Conservation (phyloP, 2,888 invertebrate species). For the Chironomus tentans region DNA sequence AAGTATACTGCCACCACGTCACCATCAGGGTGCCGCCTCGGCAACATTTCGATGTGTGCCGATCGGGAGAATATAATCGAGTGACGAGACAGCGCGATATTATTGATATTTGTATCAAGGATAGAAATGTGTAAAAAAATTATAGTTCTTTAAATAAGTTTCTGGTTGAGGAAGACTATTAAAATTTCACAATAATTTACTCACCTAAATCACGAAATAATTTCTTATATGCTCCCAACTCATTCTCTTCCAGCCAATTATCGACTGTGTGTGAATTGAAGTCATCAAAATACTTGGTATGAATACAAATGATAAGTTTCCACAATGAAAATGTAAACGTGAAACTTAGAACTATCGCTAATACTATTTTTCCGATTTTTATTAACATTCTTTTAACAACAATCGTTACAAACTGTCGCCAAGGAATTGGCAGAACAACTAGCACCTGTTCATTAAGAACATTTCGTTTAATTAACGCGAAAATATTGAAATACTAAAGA, state of each 20-base stretch:
- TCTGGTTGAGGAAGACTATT: not conserved
- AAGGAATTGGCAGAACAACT: not conserved
- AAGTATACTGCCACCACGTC: too few relatives aligned
- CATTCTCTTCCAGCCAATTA: constrained; percentile 66
- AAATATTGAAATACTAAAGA: not conserved
- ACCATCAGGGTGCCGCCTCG: too few relatives aligned
- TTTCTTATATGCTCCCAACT: constrained; percentile 58
- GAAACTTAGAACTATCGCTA: constrained; percentile 44
- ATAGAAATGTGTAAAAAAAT: not conserved
- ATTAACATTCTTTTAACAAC: not conserved
- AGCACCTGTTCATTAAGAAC: not conserved
- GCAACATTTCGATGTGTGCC: too few relatives aligned
- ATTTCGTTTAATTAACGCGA: constrained; percentile 11
- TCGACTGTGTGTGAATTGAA: constrained; percentile 50
- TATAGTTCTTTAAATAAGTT: not conserved
- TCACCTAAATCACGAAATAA: constrained; percentile 65
- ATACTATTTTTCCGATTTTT: constrained; percentile 39
- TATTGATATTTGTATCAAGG: constrained; percentile 12
- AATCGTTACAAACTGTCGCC: not conserved
- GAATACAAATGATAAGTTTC: constrained; percentile 43
- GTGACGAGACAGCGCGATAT: constrained; percentile 28
- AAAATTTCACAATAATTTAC: constrained; percentile 33
- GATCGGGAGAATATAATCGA: not conserved
- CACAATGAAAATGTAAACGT: constrained; percentile 44
- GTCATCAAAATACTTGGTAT: constrained; percentile 37